Evolutionary conservation across 2,113 vertebrate genomes (phyloP).

Genomic region (Oreochromis tanganicae): DNA sequence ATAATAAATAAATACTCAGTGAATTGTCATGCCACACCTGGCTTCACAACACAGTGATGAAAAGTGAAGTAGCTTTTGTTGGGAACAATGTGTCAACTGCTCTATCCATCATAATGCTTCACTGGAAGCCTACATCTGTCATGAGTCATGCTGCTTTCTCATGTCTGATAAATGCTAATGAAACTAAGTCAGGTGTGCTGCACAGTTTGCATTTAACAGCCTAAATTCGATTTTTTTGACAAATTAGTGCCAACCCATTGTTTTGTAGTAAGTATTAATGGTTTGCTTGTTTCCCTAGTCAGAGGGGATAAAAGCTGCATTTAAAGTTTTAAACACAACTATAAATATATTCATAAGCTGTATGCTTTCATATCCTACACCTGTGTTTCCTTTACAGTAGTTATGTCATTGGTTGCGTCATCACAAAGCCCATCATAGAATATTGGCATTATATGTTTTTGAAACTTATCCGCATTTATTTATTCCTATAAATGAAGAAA

Average conservation of each 20-base stretch:
- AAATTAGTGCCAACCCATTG: neutral
- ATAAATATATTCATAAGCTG: neutral
- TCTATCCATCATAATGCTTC: conserved; percentile 6
- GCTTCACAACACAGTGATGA: neutral
- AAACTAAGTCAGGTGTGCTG: conserved; percentile 22
- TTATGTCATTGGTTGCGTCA: neutral
- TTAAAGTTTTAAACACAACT: neutral
- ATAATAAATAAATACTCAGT: neutral
- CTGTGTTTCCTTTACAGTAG: neutral
- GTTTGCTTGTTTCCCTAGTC: neutral
- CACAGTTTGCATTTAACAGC: conserved; percentile 26
- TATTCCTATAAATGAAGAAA: neutral
- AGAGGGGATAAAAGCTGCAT: neutral
- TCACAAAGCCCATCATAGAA: neutral
- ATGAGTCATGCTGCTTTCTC: neutral
- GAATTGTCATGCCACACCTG: conserved; percentile 19
- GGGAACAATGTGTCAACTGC: conserved; percentile 2
- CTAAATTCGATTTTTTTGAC: neutral
- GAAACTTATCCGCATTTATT: neutral
- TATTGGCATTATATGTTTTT: neutral
- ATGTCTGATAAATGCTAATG: conserved; percentile 27
- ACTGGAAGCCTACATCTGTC: conserved; percentile 12
- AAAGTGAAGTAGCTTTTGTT: conserved; percentile 2
- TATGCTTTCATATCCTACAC: neutral
- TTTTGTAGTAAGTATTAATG: neutral